Evolutionary conservation across 2,797 vertebrate genomes (phyloP), one percentile per base, ranked within the genome.

Genomic region (Pempheris klunzingeri): DNA sequence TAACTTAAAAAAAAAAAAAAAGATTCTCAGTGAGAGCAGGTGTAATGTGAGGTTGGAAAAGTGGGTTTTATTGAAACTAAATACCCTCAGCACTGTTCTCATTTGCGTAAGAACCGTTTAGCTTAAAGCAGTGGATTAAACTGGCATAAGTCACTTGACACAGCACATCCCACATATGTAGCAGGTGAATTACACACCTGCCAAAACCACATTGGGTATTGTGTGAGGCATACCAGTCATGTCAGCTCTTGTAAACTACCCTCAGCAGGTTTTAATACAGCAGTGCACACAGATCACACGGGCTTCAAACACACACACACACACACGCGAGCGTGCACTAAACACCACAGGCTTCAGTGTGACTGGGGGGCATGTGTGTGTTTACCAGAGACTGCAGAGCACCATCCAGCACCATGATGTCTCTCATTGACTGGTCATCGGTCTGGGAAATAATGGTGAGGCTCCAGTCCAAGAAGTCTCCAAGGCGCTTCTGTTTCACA

Each of bases 381-480:
- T 84, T 95, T 95, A 99, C 98, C 97, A 99, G 90, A 60, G 97
- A 96, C 90, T 98, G 96, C 68, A 99, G 93, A 80, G 92, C 95
- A 71, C 98, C 97, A 2, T 99, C 97, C 78, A 98, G 89, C 57
- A 95, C 75, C 46, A 96, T 90, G 24, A 96, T 96, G 8, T 95
- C 96, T 22, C 91, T 94, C 65, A 97, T 83, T 70, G 94, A 96
- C 71, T 93, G 84, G 82, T 96, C 96, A 66, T 89, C 94, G 38
- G 95, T 93, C 67, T 91, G 91, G 46, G 97, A 92, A 82, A 99
- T 82, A 9, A 94, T 94, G 36, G 94, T 88, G 74, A 99, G 95
- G 75, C 91, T 94, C 98, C 97, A 99, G 91, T 99, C 97, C 92
- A 99, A 86, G 85, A 99, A 99, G 69, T 95, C 93, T n/a, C 95